Conservation (phyloP, 2,113 vertebrate genomes). For the Tetrao urogallus region DNA sequence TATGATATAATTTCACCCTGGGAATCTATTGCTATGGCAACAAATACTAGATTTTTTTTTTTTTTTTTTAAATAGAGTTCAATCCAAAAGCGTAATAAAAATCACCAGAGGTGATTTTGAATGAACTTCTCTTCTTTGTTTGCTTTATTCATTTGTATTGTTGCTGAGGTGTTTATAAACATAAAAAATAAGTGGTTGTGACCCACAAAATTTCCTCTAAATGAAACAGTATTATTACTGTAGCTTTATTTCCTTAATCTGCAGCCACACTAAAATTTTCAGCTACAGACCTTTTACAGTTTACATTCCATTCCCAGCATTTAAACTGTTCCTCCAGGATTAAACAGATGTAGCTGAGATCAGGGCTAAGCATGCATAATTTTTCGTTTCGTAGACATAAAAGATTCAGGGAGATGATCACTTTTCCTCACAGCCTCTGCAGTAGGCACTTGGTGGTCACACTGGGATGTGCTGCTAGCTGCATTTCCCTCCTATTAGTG, state of each 20-base stretch:
- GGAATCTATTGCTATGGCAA: conserved; percentile 81
- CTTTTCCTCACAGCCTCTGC: not conserved
- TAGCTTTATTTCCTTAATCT: conserved; percentile 29
- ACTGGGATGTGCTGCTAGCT: not conserved
- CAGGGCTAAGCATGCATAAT: not conserved
- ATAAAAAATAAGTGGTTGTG: not conserved
- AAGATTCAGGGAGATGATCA: not conserved
- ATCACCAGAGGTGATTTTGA: conserved; percentile 21
- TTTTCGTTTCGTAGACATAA: not conserved
- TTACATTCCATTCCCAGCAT: not conserved
- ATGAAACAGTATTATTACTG: not conserved
- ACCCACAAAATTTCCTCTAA: not conserved
- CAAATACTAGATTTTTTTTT: conserved; percentile 64
- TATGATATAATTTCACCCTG: conserved; percentile 77
- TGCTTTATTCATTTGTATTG: conserved; percentile 28
- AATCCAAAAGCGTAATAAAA: conserved; percentile 51
- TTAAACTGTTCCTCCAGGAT: not conserved
- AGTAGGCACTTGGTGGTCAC: not conserved
- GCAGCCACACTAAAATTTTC: conserved; percentile 38
- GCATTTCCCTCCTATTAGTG: not conserved
- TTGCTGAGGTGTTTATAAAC: conserved; percentile 15
- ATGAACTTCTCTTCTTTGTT: not conserved
- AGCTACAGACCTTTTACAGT: not conserved
- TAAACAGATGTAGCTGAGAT: not conserved
- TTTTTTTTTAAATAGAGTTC: conserved; percentile 26